These are phyloP conservation scores for Bombus polaris DNA, from an alignment of 1,140 invertebrate genomes.

Conservation along the genomic window DNA sequence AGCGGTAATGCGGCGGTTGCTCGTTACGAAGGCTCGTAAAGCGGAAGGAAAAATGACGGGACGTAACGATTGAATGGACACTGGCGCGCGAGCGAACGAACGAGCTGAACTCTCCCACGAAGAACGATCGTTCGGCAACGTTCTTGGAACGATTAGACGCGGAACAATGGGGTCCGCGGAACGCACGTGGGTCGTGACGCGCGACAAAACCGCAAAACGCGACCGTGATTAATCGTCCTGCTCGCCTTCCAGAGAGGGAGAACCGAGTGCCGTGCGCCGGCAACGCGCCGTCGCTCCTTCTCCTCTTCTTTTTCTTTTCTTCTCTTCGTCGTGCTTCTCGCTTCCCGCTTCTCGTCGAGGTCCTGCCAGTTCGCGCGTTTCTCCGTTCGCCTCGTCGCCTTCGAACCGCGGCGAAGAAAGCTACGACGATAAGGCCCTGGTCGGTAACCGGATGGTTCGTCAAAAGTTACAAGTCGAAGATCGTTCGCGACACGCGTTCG, in stretches of 20 bases:
- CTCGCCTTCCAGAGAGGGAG: slow-evolving; percentile 38
- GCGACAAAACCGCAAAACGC: slow-evolving; percentile 70
- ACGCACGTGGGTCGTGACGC: slow-evolving; percentile 68
- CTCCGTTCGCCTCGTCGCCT: no score
- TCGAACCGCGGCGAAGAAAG: background rate
- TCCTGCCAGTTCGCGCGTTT: background rate
- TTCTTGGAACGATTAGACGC: slow-evolving; percentile 67
- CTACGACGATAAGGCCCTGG: background rate
- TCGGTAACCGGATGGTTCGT: no score
- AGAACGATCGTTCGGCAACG: slow-evolving; percentile 59
- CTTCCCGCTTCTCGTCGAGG: background rate
- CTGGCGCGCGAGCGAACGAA: slow-evolving; percentile 3
- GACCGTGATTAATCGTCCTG: slow-evolving; percentile 67
- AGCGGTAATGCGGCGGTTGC: no score
- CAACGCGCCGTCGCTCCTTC: slow-evolving; percentile 36
- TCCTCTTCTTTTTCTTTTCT: slow-evolving; percentile 14
- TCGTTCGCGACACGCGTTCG: background rate
- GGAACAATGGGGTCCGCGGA: slow-evolving; percentile 67
- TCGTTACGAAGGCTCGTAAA: slow-evolving; percentile 5
- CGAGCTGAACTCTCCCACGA: slow-evolving; percentile 58
- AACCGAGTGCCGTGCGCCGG: slow-evolving; percentile 36
- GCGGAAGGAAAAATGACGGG: background rate
- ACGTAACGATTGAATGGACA: slow-evolving; percentile 11
- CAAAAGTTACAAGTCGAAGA: background rate
- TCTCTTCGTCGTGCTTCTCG: background rate